These are phyloP conservation scores for Carapus acus DNA, from an alignment of 2,797 vertebrate species.

Conservation along the genomic window DNA sequence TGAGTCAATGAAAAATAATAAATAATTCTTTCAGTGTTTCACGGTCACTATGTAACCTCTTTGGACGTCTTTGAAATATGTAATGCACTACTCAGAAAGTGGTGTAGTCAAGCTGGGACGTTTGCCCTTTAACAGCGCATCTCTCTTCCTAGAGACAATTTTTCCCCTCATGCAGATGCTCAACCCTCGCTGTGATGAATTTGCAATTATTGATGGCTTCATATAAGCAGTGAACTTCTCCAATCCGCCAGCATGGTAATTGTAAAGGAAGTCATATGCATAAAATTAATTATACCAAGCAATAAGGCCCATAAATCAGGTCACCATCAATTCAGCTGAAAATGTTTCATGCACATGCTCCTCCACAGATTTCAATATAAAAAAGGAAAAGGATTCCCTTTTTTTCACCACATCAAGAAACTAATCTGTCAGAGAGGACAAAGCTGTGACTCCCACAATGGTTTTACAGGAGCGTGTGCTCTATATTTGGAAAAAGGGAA, in stretches of 20 bases:
- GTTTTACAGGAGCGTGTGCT: not conserved
- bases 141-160: constrained; percentile 46
- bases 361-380: constrained; percentile 73
- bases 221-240: constrained; percentile 83
- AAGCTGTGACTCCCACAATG: constrained; percentile 34
- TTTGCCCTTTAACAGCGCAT: constrained; percentile 63
- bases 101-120: constrained; percentile 47
- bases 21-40: no score
- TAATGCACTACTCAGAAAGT: constrained; percentile 49
- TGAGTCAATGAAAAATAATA: no score
- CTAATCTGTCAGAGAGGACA: constrained; percentile 61
- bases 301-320: constrained; percentile 90
- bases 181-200: constrained; percentile 63
- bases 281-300: constrained; percentile 88
- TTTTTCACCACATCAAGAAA: constrained; percentile 58
- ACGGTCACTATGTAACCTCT: not conserved
- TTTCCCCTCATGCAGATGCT: constrained; percentile 51
- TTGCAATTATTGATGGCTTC: constrained; percentile 79
- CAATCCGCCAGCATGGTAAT: constrained; percentile 82
- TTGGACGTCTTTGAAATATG: constrained; percentile 12
- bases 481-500: constrained; percentile 27
- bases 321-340: constrained; percentile 78
- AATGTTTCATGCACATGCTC: constrained; percentile 71
- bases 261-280: constrained; percentile 94
- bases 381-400: constrained; percentile 42